Evolutionary conservation across 2,888 invertebrate genomes (phyloP).

Genomic region (Tribolium freemani): DNA sequence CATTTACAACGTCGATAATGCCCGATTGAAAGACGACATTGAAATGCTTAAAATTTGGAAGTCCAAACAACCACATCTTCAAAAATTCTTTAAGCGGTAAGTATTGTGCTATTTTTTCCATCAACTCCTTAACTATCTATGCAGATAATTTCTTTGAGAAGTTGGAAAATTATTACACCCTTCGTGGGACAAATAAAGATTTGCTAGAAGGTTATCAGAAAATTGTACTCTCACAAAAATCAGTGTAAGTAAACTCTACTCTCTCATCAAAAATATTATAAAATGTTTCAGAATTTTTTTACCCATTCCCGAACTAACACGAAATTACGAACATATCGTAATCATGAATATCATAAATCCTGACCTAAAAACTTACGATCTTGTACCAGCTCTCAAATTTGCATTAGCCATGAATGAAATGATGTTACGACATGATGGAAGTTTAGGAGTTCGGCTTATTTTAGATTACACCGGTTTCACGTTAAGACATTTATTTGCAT

Average conservation of each 20-base stretch:
- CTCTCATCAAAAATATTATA: too few species aligned
- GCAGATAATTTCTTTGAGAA: slow-evolving; percentile 23
- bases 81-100: background rate
- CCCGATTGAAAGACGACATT: background rate
- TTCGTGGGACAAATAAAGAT: slow-evolving; percentile 7
- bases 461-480: background rate
- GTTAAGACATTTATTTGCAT: background rate
- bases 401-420: background rate
- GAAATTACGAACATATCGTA: background rate
- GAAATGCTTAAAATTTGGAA: background rate
- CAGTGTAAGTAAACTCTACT: background rate
- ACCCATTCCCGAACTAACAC: background rate
- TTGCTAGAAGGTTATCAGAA: background rate
- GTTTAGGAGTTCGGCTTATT: background rate
- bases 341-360: background rate
- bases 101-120: background rate
- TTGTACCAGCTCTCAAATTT: background rate
- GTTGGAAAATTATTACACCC: slow-evolving; percentile 11
- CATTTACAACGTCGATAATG: background rate
- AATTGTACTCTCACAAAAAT: slow-evolving; percentile 1
- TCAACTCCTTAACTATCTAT: background rate
- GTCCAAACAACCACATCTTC: background rate
- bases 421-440: background rate
- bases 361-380: background rate
- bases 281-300: background rate